phyloP scores from a whole-genome alignment of 2,113 vertebrate species.

The Microcebus tavaratra region DNA sequence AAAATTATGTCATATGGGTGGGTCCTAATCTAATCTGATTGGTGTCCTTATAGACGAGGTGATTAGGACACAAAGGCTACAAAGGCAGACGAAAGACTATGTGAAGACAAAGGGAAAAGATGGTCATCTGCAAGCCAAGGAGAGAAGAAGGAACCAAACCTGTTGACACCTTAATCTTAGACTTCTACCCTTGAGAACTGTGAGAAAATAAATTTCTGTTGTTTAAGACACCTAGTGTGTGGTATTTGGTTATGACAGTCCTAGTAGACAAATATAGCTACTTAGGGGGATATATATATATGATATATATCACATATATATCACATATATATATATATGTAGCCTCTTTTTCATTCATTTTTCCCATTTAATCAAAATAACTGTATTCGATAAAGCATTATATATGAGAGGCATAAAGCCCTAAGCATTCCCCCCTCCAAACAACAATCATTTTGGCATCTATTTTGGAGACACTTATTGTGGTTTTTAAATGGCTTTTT shows the following conservation, averaged over 20 bases:
- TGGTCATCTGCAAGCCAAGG: not conserved
- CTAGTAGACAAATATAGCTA: not conserved
- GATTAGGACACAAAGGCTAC: not conserved
- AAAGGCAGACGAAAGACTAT: not conserved
- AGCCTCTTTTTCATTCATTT: not conserved
- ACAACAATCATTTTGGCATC: not conserved
- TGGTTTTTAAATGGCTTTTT: not conserved
- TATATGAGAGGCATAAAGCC: not conserved
- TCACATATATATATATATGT: no score
- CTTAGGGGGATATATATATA: no score
- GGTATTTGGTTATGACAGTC: not conserved
- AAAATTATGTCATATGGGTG: not conserved
- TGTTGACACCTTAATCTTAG: not conserved
- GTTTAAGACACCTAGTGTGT: not conserved
- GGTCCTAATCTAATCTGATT: not conserved
- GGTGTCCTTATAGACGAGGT: not conserved
- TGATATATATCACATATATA: no score
- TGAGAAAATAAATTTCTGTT: not conserved
- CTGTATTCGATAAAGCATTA: not conserved
- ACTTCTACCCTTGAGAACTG: not conserved
- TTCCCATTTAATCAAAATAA: constrained; percentile 9
- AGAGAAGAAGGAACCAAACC: not conserved
- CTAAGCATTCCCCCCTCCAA: rapidly evolving
- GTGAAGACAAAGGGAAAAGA: not conserved
- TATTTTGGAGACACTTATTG: not conserved